Evolutionary conservation across 2,113 vertebrate species (phyloP), one percentile per base, ranked within the genome.

Genomic region (Choloepus hoffmanni): DNA sequence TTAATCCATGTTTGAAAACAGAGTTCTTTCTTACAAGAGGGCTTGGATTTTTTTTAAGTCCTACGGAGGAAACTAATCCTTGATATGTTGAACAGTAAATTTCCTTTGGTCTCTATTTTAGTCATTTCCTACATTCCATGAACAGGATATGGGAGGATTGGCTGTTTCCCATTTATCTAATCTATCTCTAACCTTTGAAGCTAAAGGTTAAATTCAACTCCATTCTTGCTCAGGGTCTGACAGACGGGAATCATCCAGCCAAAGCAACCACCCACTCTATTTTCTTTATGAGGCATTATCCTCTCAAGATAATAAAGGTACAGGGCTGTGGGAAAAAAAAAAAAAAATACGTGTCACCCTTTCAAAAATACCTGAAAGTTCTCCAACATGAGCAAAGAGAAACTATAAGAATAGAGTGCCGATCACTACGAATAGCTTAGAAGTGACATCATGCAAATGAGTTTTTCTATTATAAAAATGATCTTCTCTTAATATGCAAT

Each of bases 41-140:
- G 16, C 62, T 82, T 50, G 67, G 26, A 15, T 82, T 82, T 33
- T 95, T 67, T 63, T 50, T 23, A 72, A 87, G 81, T 72, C 55
- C 76, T 91, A 5, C 0, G 18, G 36, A 36, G 40, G 96, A 95
- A 95, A 14, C 58, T 89, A 76, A 68, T 85, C 63, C 58, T 85
- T 96, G 96, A 83, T 70, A 81, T 83, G 93, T 78, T 94, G 83
- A 79, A 73, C 43, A 85, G 92, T 94, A 85, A 95, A 86, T 96
- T 97, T 97, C 96, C 97, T 94, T 50, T 92, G 58, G 82, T 86
- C 70, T 53, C 90, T 97, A 98, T 98, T 98, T 97, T 95, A 97
- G 96, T 96, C 85, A 96, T 92, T 98, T 98, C 97, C 97, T 97
- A 72, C 85, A 95, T 94, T 91, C 86, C 92, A 73, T 55, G 70